Evolutionary conservation across 2,888 invertebrate genomes (phyloP), one percentile per base, ranked within the genome.

Genomic region (Cryptophagus acutangulus): DNA sequence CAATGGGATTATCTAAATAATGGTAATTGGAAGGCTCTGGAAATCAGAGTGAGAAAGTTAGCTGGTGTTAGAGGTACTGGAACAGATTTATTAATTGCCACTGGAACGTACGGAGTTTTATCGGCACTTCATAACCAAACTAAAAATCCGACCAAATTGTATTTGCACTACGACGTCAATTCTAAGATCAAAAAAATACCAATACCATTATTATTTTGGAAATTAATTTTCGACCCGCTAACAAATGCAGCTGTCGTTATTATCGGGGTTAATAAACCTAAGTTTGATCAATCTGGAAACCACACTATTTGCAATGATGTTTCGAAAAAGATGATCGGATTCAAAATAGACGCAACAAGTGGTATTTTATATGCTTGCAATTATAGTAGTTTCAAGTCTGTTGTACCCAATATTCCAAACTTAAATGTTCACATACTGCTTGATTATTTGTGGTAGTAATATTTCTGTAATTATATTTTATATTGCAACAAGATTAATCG

Each of bases 1-100:
- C 76, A 71, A 48, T 72, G 70, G 71, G 66, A 68, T 37, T 58
- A 51, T 3, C 55, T 71, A 39, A 71, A 71, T 45, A 62, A 53
- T 4, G 66, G 67, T 4, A 69, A 71, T 49, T 71, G 71, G 69
- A 48, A 51, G 4, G 43, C 12, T 3, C 47, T 71, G 14, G 69
- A 71, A 51, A 30, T 35, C 2, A 48, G 51, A 29, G 46, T 64
- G 2, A 52, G 66, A 3, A 8, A 12, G 13, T 31, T 5, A 5
- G 31, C 14, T 3, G 4, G 3, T 9, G n/a, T n/a, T n/a, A n/a
- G n/a, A n/a, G 12, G 12, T 4, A 31, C 4, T 3, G 14, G n/a
- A 31, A n/a, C 3, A 15, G 31, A 31, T 31, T 16, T 31, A 4
- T 14, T 10, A 15, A 16, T 31, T 8, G 13, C 13, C n/a, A 31